Base-by-base conservation (phyloP, 2,797 vertebrate genomes). In the Sphenopsis melanotis region DNA sequence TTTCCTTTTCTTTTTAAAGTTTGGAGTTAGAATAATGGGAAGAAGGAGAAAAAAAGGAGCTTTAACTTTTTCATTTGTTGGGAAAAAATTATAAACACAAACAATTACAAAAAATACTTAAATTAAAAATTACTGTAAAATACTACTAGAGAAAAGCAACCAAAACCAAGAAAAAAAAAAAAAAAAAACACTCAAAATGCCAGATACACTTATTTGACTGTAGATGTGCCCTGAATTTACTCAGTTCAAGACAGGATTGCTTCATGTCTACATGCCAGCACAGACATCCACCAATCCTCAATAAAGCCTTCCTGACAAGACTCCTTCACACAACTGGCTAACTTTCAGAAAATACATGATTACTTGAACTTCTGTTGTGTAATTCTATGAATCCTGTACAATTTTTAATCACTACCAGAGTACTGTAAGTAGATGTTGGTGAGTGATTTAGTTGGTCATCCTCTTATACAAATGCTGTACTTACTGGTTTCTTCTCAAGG, bases 291-390 rank as follows among this genome's bases (percentile, higher is more conserved):
- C 22, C 84, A 78, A 91, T 93, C 61, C 46, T 49, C 44, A 68
- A 37, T 24, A 90, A 81, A 74, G 53, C 63, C 85, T 85, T 95
- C 52, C 72, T 94, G 71, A 95, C 83, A 83, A 81, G 81, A 80
- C 41, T 53, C 9, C 22, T 61, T 57, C 10, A 53, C 26, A 72
- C 13, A 60, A 23, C 12, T 76, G 41, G 50, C 15, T 59, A 49
- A 55, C 23, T 37, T 81, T 70, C 37, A 41, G 46, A 60, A 93
- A 87, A 91, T 30, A 55, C 1, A 9, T 23, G 15, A 78, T 77
- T 71, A 74, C 26, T 27, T 55, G 41, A 89, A 93, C 10, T 37
- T 80, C 8, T 27, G 11, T 41, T 56, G 29, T 65, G 46, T 50
- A 83, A 64, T 63, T 90, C 66, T 49, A 4, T 71, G 39, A 72